Evolutionary conservation across 2,113 vertebrate genomes (phyloP).

Genomic region (Benitochromis conjunctus): DNA sequence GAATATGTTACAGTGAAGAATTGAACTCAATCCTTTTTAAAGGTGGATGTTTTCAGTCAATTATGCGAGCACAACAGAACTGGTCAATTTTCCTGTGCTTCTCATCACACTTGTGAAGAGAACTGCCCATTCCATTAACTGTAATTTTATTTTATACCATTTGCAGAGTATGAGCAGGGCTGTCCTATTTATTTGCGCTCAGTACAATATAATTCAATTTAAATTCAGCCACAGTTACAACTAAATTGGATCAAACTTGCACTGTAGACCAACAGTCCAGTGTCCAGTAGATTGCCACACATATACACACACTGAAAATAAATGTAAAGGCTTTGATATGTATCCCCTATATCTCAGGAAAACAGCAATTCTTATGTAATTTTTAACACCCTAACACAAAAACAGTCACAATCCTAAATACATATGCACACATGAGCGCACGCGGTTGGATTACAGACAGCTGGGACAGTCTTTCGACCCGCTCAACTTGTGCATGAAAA

Average conservation of each 20-base stretch:
- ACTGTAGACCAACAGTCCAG: background rate
- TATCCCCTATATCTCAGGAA: background rate
- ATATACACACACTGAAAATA: background rate
- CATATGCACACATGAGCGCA: background rate
- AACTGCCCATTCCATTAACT: background rate
- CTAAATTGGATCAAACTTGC: background rate
- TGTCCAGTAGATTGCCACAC: background rate
- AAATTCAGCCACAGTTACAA: background rate
- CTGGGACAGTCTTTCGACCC: conserved; percentile 12
- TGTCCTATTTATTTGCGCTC: background rate
- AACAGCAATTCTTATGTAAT: background rate
- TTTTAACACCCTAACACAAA: conserved; percentile 1
- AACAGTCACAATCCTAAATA: background rate
- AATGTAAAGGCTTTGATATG: background rate
- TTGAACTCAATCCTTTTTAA: background rate
- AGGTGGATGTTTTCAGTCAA: background rate
- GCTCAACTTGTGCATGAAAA: conserved; percentile 48
- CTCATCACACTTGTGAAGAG: background rate
- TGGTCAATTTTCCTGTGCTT: background rate
- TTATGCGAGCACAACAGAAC: background rate
- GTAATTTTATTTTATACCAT: background rate
- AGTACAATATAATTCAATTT: background rate
- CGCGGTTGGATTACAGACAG: conserved; percentile 23
- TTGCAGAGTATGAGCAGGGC: background rate
- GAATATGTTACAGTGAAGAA: background rate